A percentile compares a stretch with the other conserved stretches of the same genome.
These are phyloP conservation scores for Machimus atricapillus DNA, from an alignment of 2,888 invertebrate species.

Conservation along the genomic window DNA sequence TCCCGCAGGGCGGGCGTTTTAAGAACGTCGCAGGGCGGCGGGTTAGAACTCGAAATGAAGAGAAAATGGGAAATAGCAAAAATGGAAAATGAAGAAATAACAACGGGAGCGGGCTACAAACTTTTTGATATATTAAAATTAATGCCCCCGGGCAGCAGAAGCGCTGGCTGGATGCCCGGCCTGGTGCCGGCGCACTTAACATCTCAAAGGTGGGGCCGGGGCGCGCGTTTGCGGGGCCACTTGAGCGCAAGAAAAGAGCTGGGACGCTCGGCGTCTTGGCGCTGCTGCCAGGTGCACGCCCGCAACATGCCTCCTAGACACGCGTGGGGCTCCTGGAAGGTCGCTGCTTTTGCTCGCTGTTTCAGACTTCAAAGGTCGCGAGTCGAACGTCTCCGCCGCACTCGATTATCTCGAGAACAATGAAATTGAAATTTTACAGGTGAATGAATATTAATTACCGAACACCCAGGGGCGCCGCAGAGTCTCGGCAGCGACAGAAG, in stretches of 20 bases:
- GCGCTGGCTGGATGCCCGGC: not conserved
- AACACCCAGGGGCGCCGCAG: not conserved
- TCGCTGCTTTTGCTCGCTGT: not conserved
- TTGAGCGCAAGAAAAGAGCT: not conserved
- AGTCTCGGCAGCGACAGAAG: not conserved
- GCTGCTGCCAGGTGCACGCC: not conserved
- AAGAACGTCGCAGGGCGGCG: not conserved
- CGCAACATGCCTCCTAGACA: not conserved
- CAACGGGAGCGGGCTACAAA: slow-evolving; percentile 34
- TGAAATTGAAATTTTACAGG: slow-evolving; percentile 37
- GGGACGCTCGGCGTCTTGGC: not conserved
- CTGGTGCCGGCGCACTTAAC: slow-evolving; percentile 4
- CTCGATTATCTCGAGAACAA: not conserved
- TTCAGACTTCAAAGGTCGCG: not conserved
- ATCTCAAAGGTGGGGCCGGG: slow-evolving; percentile 17
- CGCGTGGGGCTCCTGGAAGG: not conserved
- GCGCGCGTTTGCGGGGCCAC: not conserved
- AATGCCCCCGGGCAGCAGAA: slow-evolving; percentile 40
- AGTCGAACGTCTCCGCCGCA: not conserved
- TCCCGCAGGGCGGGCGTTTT: not conserved
- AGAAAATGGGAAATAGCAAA: slow-evolving; percentile 35
- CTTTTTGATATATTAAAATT: slow-evolving; percentile 47
- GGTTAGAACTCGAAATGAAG: not conserved
- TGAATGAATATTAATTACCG: slow-evolving; percentile 22
- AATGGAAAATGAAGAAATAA: slow-evolving; percentile 30